These are phyloP conservation scores for Lutjanus campechanus DNA, from an alignment of 2,797 vertebrate genomes.

Conservation along the genomic window DNA sequence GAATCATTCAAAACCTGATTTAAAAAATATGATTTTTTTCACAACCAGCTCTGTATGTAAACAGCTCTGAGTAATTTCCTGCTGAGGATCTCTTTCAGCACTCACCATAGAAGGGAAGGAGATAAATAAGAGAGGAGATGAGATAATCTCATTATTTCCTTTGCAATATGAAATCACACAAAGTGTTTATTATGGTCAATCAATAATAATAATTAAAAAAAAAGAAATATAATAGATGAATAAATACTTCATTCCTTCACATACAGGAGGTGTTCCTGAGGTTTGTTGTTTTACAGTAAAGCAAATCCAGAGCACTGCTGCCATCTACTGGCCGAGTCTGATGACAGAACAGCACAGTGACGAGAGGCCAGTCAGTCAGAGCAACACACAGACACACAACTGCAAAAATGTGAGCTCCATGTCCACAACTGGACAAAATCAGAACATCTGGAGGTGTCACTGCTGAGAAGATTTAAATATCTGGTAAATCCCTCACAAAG, in stretches of 20 bases:
- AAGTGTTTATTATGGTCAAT: constrained; percentile 29
- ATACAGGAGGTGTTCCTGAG: background rate
- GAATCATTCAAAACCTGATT: background rate
- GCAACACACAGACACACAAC: background rate
- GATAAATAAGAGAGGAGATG: constrained; percentile 51
- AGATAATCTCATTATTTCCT: constrained; percentile 63
- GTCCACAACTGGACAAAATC: rapidly evolving
- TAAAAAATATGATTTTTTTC: too few relatives aligned
- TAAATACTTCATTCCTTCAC: constrained; percentile 56
- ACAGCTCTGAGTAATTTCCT: constrained; percentile 63
- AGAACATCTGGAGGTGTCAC: background rate
- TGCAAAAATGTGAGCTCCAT: background rate
- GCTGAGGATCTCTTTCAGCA: constrained; percentile 6
- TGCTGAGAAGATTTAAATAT: background rate
- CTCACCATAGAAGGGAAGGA: constrained; percentile 6
- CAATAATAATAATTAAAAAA: background rate
- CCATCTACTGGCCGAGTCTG: constrained; percentile 78
- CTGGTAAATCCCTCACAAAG: too few relatives aligned
- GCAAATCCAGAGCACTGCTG: constrained; percentile 76
- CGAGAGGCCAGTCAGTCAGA: background rate
- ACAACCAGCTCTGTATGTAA: constrained; percentile 10
- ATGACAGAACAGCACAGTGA: constrained; percentile 16
- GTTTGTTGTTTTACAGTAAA: constrained; percentile 1
- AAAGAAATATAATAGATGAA: constrained; percentile 16
- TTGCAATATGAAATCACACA: constrained; percentile 30